Evolutionary conservation across 2,888 invertebrate species (phyloP).

Genomic region (Dryocosmus kuriphilus): DNA sequence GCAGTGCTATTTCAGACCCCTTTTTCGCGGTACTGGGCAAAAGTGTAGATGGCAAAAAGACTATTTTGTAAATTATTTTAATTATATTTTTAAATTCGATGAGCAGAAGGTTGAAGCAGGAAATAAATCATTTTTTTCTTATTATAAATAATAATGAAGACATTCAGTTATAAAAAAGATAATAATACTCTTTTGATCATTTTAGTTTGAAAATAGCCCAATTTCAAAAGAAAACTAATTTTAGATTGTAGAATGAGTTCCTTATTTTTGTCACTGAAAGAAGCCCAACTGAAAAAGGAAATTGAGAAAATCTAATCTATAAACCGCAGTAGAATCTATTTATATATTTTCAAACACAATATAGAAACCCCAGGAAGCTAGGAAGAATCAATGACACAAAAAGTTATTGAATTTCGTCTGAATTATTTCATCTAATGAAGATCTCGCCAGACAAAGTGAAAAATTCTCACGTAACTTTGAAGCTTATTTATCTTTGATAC

Average conservation of each 20-base stretch:
- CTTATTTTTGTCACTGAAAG: constrained; percentile 37
- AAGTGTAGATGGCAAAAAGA: no score
- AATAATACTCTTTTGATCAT: no score
- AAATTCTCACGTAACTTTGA: constrained; percentile 6
- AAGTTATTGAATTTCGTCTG: constrained; percentile 21
- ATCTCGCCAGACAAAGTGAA: constrained; percentile 20
- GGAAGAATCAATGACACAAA: constrained; percentile 17
- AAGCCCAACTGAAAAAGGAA: background rate
- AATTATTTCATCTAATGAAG: constrained; percentile 19
- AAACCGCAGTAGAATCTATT: background rate
- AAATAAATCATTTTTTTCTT: no score
- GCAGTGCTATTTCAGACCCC: no score
- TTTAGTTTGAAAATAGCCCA: background rate
- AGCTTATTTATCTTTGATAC: constrained; percentile 14
- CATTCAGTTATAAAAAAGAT: no score
- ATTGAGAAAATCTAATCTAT: background rate
- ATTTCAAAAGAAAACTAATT: background rate
- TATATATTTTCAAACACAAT: constrained; percentile 29
- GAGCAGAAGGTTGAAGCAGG: no score
- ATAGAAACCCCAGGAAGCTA: background rate
- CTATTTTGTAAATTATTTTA: no score
- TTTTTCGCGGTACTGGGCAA: no score
- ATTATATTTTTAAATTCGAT: no score
- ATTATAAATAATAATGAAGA: no score
- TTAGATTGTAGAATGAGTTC: constrained; percentile 24